Conservation (phyloP, 2,888 invertebrate species). For the Lepas anatifera region DNA sequence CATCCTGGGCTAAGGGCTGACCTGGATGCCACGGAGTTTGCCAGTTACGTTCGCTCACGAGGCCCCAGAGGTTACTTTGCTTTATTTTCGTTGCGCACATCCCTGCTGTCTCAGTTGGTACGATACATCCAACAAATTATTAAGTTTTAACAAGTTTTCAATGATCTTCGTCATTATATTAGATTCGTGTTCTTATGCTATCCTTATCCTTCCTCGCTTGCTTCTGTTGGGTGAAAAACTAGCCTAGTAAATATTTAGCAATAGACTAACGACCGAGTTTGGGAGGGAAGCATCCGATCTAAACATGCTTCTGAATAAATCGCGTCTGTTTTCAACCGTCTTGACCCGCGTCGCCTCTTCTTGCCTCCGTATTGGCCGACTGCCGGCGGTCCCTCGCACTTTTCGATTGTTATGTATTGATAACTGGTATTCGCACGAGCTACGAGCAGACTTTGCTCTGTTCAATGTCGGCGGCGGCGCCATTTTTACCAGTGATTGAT, state of each 20-base stretch:
- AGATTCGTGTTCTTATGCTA: no score
- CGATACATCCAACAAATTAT: no score
- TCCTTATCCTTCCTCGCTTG: constrained; percentile 3
- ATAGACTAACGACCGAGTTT: background rate
- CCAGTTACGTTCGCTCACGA: background rate
- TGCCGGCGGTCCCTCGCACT: background rate
- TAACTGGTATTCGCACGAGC: background rate
- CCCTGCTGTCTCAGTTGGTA: background rate
- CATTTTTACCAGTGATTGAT: background rate
- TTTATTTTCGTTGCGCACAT: background rate
- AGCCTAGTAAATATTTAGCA: background rate
- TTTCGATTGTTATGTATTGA: background rate
- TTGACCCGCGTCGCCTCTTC: background rate
- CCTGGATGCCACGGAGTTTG: no score
- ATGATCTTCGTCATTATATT: no score
- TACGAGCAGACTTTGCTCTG: background rate
- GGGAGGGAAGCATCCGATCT: background rate
- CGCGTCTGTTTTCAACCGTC: background rate
- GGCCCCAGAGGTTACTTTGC: background rate
- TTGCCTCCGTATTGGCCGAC: background rate
- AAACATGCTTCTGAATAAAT: background rate
- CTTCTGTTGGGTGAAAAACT: constrained; percentile 8
- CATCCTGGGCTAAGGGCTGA: no score
- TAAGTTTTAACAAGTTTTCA: no score
- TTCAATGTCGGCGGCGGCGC: background rate